These are phyloP conservation scores for Hydrolagus colliei DNA, from an alignment of 2,797 vertebrate species.

Conservation along the genomic window DNA sequence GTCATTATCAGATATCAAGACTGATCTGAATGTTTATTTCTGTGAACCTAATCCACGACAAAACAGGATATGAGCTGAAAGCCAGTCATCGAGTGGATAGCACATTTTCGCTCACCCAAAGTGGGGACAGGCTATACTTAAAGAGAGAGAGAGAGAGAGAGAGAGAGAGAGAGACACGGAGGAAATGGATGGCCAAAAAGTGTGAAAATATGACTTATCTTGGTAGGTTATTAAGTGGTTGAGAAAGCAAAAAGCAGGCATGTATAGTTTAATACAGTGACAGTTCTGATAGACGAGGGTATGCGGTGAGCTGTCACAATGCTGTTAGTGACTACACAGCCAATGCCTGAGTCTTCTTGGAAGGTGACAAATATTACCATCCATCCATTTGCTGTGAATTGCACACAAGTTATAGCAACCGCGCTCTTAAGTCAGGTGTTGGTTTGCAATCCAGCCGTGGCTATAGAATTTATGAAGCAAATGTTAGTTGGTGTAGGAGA, in stretches of 20 bases:
- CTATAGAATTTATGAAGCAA: background rate
- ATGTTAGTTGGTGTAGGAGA: background rate
- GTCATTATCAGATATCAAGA: constrained; percentile 36
- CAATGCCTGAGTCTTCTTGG: constrained; percentile 5
- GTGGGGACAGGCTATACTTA: constrained; percentile 33
- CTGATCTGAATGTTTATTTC: constrained; percentile 34
- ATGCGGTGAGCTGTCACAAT: background rate
- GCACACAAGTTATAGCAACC: background rate
- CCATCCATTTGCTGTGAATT: constrained; percentile 12
- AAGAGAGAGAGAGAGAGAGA: too few species aligned
- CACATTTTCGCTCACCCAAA: constrained; percentile 38
- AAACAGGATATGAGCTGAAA: constrained; percentile 37
- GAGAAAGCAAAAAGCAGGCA: constrained; percentile 7
- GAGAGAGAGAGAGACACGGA: background rate
- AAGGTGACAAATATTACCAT: background rate
- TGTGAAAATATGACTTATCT: background rate
- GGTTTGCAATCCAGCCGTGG: background rate
- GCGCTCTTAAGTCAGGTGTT: background rate
- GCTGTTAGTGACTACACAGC: background rate
- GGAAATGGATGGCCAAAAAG: constrained; percentile 3
- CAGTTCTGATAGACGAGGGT: background rate
- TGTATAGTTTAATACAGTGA: background rate
- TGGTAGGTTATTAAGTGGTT: background rate
- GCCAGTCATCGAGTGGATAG: constrained; percentile 19
- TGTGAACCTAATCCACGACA: constrained; percentile 36